Evolutionary conservation across 2,888 invertebrate genomes (phyloP).

Genomic region (Neria commutata): DNA sequence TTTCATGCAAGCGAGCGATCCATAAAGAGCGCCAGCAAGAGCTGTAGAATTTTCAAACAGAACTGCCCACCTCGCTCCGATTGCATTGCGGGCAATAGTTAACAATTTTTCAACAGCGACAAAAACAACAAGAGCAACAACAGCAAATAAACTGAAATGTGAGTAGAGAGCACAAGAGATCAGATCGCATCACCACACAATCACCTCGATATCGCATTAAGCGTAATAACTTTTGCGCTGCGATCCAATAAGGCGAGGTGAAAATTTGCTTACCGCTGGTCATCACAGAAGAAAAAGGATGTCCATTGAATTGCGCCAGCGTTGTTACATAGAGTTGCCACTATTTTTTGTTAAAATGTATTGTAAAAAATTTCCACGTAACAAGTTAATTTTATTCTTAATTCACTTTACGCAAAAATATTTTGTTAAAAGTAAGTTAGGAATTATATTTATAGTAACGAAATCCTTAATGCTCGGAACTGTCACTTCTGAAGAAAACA

Average conservation of each 20-base stretch:
- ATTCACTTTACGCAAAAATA: no score
- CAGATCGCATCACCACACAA: background rate
- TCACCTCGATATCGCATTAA: conserved; percentile 1
- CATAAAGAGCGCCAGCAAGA: background rate
- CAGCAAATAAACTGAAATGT: background rate
- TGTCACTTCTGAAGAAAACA: no score
- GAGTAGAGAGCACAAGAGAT: background rate
- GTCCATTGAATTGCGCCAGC: no score
- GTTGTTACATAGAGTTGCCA: no score
- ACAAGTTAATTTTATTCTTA: no score
- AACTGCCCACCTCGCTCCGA: conserved; percentile 11
- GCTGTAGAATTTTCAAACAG: conserved; percentile 2
- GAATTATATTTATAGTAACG: no score
- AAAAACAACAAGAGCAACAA: background rate
- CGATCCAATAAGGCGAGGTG: background rate
- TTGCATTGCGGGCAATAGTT: conserved; percentile 21
- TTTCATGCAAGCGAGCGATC: background rate
- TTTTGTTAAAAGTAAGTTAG: no score
- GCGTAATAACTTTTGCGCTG: background rate
- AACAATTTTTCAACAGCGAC: conserved; percentile 21
- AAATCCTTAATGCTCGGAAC: no score
- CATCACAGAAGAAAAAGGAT: no score
- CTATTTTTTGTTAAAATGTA: no score
- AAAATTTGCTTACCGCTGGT: no score
- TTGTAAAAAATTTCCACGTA: no score